These are phyloP conservation scores for Cheirogaleus medius DNA, from an alignment of 2,113 vertebrate species.

Conservation along the genomic window DNA sequence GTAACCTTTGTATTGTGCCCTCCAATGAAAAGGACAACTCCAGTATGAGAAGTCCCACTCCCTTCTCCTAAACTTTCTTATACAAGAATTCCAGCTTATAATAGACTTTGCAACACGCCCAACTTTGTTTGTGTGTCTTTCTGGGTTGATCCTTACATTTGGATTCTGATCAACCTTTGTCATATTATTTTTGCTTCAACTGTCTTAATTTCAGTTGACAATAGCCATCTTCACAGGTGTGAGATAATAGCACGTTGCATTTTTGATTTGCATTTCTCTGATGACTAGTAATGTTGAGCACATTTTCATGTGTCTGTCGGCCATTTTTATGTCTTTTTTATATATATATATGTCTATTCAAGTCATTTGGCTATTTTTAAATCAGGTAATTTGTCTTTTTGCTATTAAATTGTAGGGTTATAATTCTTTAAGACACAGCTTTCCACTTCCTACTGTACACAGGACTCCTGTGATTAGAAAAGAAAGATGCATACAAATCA, in stretches of 20 bases:
- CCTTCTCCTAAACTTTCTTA: not conserved
- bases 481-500: not conserved
- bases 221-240: too few species aligned
- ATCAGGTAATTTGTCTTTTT: not conserved
- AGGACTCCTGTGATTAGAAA: not conserved
- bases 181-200: not conserved
- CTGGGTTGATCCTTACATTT: not conserved
- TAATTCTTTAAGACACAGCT: not conserved
- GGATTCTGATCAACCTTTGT: not conserved
- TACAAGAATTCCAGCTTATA: not conserved
- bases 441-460: not conserved
- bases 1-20: too few species aligned
- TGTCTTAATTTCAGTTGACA: not conserved
- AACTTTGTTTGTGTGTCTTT: not conserved
- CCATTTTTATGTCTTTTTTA: not conserved
- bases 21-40: not conserved
- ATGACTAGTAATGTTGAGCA: too few species aligned
- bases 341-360: not conserved
- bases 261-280: too few species aligned
- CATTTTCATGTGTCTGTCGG: not conserved
- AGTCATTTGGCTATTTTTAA: not conserved
- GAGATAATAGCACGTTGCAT: too few species aligned
- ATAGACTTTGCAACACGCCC: not conserved
- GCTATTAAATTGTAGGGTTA: not conserved
- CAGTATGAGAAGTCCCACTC: not conserved